Percentiles rank a stretch among this genome's conserved stretches.
These are phyloP conservation scores for roundworm (Caenorhabditis elegans) DNA, from an alignment of 1,140 invertebrate genomes.

Conservation along the genomic window DNA sequence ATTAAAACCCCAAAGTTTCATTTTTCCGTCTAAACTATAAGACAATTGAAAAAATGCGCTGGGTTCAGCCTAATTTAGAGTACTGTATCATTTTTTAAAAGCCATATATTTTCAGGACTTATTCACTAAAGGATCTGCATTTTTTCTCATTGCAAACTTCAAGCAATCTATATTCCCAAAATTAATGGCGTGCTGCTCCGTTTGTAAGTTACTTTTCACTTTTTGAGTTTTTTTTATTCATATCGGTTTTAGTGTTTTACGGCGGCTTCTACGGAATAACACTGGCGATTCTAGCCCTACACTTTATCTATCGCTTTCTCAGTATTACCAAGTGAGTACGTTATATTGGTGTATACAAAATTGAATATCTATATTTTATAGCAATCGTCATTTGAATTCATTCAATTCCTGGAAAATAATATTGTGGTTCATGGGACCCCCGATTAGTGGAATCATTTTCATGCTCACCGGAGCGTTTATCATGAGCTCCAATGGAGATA, in stretches of 20 bases:
- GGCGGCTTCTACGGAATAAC: not conserved
- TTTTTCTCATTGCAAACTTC: not conserved
- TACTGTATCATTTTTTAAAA: not conserved
- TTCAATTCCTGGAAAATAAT: not conserved
- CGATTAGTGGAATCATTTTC: not conserved
- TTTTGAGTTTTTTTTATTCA: too few relatives aligned
- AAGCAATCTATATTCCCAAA: not conserved
- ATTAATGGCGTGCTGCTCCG: not conserved
- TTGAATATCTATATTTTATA: not conserved
- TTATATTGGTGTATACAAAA: too few relatives aligned
- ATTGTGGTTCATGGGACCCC: not conserved
- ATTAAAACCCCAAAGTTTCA: not conserved
- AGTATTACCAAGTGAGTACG: not conserved
- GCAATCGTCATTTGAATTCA: not conserved
- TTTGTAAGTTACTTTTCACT: not conserved
- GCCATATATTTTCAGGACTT: not conserved
- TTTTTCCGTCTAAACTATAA: too few relatives aligned
- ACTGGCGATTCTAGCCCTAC: not conserved
- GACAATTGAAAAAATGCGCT: too few relatives aligned
- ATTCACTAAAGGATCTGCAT: not conserved
- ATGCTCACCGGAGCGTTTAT: not conserved
- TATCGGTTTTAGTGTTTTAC: not conserved
- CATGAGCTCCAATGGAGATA: not conserved
- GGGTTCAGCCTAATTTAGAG: too few relatives aligned
- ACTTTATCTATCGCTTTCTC: not conserved